Evolutionary conservation across 2,888 invertebrate species (phyloP).

Genomic region (Sclerodermus sp.): DNA sequence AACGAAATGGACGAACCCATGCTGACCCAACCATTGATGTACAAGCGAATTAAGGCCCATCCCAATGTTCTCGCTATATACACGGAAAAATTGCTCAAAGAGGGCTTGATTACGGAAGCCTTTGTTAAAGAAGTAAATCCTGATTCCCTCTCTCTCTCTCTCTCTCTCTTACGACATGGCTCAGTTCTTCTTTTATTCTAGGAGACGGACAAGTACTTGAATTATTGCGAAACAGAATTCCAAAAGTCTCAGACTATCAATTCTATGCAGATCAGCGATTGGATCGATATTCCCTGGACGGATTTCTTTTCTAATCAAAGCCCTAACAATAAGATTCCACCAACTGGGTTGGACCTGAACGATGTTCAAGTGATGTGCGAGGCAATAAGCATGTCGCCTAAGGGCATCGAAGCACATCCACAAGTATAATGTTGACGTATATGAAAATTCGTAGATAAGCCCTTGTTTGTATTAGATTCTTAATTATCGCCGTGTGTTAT

Average conservation of each 20-base stretch:
- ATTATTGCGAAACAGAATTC: slow-evolving; percentile 65
- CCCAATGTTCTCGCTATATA: slow-evolving; percentile 72
- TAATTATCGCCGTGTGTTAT: too few relatives aligned
- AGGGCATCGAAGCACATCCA: slow-evolving; percentile 68
- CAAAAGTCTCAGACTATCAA: slow-evolving; percentile 69
- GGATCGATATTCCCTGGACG: slow-evolving; percentile 67
- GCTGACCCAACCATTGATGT: slow-evolving; percentile 95
- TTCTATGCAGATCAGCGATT: slow-evolving; percentile 72
- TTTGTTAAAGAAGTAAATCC: slow-evolving; percentile 66
- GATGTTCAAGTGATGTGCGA: slow-evolving; percentile 68
- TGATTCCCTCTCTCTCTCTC: not conserved
- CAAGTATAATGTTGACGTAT: too few relatives aligned
- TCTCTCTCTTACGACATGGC: not conserved
- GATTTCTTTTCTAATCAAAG: slow-evolving; percentile 64
- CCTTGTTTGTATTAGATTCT: too few relatives aligned
- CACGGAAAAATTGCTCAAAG: slow-evolving; percentile 70
- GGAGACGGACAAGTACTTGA: slow-evolving; percentile 35
- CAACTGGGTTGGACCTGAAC: slow-evolving; percentile 71
- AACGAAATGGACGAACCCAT: slow-evolving; percentile 94
- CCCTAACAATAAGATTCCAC: slow-evolving; percentile 63
- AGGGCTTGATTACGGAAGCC: slow-evolving; percentile 71
- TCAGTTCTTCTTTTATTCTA: slow-evolving; percentile 5
- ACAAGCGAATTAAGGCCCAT: slow-evolving; percentile 74
- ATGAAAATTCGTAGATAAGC: too few relatives aligned
- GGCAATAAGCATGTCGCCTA: slow-evolving; percentile 67